A percentile compares a stretch with the other conserved stretches of the same genome.
Conservation (phyloP, 2,113 vertebrate species). For the Conger conger region DNA sequence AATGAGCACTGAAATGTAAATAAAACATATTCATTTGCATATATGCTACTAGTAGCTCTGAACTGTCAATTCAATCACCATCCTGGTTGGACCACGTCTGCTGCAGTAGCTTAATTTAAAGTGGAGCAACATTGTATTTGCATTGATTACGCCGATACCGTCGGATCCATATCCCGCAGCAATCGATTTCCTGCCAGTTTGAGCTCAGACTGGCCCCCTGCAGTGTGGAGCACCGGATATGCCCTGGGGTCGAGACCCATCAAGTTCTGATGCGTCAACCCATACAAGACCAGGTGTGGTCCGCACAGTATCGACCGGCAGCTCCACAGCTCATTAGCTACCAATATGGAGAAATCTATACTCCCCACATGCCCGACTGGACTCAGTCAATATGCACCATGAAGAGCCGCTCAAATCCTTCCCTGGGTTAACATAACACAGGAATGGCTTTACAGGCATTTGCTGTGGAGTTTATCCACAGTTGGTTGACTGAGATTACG, state of each 20-base stretch:
- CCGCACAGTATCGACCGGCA: neutral
- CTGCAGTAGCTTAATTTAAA: slow-evolving; percentile 2
- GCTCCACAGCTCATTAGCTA: neutral
- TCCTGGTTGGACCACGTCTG: too few species aligned
- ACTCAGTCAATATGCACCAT: neutral
- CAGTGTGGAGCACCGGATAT: neutral
- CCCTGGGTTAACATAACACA: neutral
- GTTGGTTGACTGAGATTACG: neutral
- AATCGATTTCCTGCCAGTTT: neutral
- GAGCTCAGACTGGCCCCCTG: neutral
- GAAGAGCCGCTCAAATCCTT: neutral
- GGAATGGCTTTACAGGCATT: neutral
- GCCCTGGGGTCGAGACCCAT: neutral
- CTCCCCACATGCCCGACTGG: neutral
- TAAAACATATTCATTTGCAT: neutral
- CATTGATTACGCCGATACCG: neutral
- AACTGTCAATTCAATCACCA: neutral
- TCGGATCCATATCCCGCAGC: neutral
- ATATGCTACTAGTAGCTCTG: neutral
- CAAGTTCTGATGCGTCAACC: neutral
- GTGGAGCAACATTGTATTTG: neutral
- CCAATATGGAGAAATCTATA: neutral
- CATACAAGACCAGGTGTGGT: neutral
- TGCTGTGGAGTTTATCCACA: neutral
- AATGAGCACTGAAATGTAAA: neutral